A percentile compares a stretch with the other conserved stretches of the same genome.
These are phyloP conservation scores for Napeogenes sylphis DNA, from an alignment of 2,888 invertebrate genomes.

Conservation along the genomic window DNA sequence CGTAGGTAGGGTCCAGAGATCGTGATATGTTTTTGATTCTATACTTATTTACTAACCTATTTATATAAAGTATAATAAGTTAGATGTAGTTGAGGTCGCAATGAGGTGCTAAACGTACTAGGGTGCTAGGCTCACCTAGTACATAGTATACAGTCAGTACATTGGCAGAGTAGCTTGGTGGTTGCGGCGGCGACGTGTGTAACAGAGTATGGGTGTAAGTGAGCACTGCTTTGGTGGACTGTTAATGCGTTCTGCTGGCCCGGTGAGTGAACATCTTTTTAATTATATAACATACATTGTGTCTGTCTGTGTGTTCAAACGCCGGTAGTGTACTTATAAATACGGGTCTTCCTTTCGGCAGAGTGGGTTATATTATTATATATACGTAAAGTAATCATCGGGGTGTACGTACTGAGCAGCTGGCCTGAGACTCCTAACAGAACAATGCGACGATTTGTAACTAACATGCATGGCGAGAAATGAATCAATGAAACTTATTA, in stretches of 20 bases:
- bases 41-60: too few species aligned
- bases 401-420: too few species aligned
- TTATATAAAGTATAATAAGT: too few species aligned
- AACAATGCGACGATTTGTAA: neutral
- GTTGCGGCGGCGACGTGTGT: conserved; percentile 68
- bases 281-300: conserved; percentile 46
- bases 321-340: conserved; percentile 13
- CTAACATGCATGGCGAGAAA: neutral
- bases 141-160: too few species aligned
- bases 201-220: conserved; percentile 66
- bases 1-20: too few species aligned
- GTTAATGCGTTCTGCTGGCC: conserved; percentile 72
- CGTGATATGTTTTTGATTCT: too few species aligned
- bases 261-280: conserved; percentile 75
- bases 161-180: conserved; percentile 75
- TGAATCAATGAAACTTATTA: neutral
- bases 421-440: too few species aligned
- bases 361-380: too few species aligned
- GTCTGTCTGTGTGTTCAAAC: conserved; percentile 28
- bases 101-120: conserved; percentile 54
- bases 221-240: conserved; percentile 77
- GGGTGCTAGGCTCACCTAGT: conserved; percentile 73
- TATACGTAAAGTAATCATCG: too few species aligned
- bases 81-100: conserved; percentile 52
- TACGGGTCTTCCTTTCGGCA: too few species aligned